Evolutionary conservation across 2,888 invertebrate species (phyloP).

Genomic region (Oscheius sp.): DNA sequence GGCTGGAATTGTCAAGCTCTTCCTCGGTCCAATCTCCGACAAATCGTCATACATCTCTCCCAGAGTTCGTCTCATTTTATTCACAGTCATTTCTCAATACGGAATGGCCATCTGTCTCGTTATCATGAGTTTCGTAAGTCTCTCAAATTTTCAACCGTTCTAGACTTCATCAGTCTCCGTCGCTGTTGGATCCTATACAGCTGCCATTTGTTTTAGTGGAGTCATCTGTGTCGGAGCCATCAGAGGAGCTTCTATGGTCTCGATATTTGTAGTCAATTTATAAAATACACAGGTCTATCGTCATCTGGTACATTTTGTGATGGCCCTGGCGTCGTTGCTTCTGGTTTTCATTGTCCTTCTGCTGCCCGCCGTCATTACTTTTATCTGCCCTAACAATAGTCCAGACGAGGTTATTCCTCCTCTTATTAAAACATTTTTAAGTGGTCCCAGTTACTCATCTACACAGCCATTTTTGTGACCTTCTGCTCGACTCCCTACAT

Average conservation of each 20-base stretch:
- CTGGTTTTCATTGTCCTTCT: conserved; percentile 35
- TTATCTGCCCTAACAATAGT: conserved; percentile 39
- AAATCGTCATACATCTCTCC: conserved; percentile 33
- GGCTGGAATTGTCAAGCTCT: conserved; percentile 34
- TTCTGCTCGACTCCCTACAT: not conserved
- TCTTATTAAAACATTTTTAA: not conserved
- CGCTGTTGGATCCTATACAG: conserved; percentile 55
- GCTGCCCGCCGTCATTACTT: conserved; percentile 37
- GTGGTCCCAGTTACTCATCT: conserved; percentile 12
- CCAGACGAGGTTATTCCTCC: conserved; percentile 34
- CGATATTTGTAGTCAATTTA: not conserved
- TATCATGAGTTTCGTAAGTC: conserved; percentile 41
- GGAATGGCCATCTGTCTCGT: conserved; percentile 47
- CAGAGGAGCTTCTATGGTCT: conserved; percentile 54
- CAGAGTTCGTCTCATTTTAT: conserved; percentile 45
- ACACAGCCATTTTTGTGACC: not conserved
- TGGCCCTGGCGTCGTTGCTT: conserved; percentile 43
- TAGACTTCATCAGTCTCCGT: conserved; percentile 17
- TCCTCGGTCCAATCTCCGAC: conserved; percentile 40
- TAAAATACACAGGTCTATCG: not conserved
- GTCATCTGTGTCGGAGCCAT: conserved; percentile 56
- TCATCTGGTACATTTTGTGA: conserved; percentile 38
- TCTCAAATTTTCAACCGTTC: not conserved
- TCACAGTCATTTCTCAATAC: conserved; percentile 48
- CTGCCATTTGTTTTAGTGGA: conserved; percentile 49